Base-by-base conservation (phyloP, 2,113 vertebrate species). In the Rhodinocichla rosea region DNA sequence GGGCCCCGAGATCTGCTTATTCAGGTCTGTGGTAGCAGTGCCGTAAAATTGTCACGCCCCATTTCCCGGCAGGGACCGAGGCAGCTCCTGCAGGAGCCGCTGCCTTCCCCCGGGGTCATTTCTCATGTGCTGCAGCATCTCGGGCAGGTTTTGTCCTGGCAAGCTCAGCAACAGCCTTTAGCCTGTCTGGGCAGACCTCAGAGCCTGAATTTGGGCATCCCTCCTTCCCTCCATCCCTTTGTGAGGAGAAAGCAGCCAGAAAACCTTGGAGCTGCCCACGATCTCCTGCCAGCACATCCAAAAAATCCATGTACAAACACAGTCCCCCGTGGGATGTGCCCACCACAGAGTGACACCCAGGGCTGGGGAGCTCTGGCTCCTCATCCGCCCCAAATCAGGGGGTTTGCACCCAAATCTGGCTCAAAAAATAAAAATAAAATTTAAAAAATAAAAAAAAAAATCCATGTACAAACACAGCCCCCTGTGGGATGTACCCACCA, bases 321-420 rank as follows among this genome's bases (percentile, higher is more conserved):
- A 39, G 50, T 1, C 3, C 33, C 33, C 35, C 0, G 0, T 0
- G 11, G 63, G 56, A 39, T 6, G 40, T 13, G 11, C 68, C 47
- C 33, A 1, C 23, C 47, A 3, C 52, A 0, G 1, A n/a, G 62
- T 2, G 3, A 24, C 32, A 7, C 16, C 23, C 28, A 7, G 21
- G 71, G 14, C 56, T 18, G 56, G 26, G 22, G 26, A 16, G 49
- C 40, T n/a, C n/a, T n/a, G n/a, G n/a, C n/a, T n/a, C n/a, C n/a
- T 39, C 53, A 37, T 4, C 30, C 39, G 13, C 35, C 59, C 55
- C 64, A 87, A 84, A 40, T 7, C 32, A 1, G 2, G 12, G 6
- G 5, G 9, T 22, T 86, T 86, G 49, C 49, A 27, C 49, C 24
- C 49, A 27, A 50, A 50, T 27, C 23, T 49, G 47, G 23, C 47